Percentiles rank a stretch among this genome's conserved stretches.
Conservation (phyloP, 1,140 invertebrate species). For the Pseudomyrmex dendroicus region DNA sequence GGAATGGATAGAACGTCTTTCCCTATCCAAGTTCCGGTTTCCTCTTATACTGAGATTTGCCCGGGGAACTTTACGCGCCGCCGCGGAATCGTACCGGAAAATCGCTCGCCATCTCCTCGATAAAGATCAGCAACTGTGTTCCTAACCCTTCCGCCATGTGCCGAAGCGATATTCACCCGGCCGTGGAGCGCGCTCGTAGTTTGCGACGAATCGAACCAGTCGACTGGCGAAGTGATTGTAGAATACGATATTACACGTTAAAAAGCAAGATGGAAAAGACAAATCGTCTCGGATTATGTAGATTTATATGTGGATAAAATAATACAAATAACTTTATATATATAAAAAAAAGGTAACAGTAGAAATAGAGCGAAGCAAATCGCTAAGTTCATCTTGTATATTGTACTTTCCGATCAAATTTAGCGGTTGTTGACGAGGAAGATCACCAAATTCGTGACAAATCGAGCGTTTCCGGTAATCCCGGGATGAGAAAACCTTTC, state of each 20-base stretch:
- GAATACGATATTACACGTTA: background rate
- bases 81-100: conserved; percentile 62
- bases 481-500: conserved; percentile 35
- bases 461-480: conserved; percentile 50
- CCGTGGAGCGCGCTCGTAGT: background rate
- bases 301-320: no score
- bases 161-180: conserved; percentile 2
- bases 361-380: conserved; percentile 5
- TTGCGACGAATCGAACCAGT: conserved; percentile 24
- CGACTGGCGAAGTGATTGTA: background rate
- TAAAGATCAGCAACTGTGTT: conserved; percentile 66
- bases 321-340: background rate
- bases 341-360: background rate
- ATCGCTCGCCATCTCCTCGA: conserved; percentile 59
- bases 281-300: background rate
- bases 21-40: conserved; percentile 43
- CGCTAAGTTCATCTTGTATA: background rate
- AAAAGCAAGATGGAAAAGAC: background rate
- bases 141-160: conserved; percentile 45
- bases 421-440: conserved; percentile 20
- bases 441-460: conserved; percentile 33
- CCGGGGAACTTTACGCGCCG: conserved; percentile 76
- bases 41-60: conserved; percentile 62
- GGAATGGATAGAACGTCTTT: conserved; percentile 66
- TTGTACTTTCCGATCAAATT: conserved; percentile 10